Evolutionary conservation across 2,888 invertebrate genomes (phyloP).

Genomic region (Zaprionus obscuricornis): DNA sequence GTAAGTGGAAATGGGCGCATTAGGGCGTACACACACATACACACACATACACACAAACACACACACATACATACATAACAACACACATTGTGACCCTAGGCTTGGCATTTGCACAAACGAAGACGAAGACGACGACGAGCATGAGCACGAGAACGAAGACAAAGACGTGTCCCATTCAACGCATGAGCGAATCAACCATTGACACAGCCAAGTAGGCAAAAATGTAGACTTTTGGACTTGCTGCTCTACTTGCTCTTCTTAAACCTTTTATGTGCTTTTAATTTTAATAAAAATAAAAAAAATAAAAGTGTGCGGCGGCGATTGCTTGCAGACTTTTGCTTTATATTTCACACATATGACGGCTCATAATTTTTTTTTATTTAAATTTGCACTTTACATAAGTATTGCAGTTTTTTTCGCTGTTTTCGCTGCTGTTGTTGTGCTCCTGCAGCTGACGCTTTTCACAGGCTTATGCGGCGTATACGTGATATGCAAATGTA

Average conservation of each 20-base stretch:
- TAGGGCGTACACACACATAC: constrained; percentile 48
- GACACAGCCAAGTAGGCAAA: constrained; percentile 35
- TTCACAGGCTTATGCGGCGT: constrained; percentile 26
- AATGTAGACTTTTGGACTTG: background rate
- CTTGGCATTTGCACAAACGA: no score
- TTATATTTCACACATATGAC: constrained; percentile 8
- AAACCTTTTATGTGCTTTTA: constrained; percentile 65
- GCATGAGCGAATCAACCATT: constrained; percentile 37
- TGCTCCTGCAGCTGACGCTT: constrained; percentile 17
- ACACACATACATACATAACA: no score
- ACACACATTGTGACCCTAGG: constrained; percentile 19
- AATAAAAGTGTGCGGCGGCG: constrained; percentile 9
- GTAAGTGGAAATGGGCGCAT: constrained; percentile 75
- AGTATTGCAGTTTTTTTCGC: constrained; percentile 33
- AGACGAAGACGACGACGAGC: no score
- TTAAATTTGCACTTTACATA: constrained; percentile 41
- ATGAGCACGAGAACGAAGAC: background rate
- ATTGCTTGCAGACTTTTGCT: background rate
- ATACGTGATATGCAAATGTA: constrained; percentile 52
- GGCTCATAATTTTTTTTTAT: constrained; percentile 11
- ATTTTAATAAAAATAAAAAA: constrained; percentile 43
- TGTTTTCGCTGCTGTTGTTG: constrained; percentile 24
- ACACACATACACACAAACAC: constrained; percentile 23
- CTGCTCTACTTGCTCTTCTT: constrained; percentile 11
- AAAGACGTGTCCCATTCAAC: constrained; percentile 24